phyloP scores from a whole-genome alignment of 2,888 invertebrate species.

The Plutella xylostella region DNA sequence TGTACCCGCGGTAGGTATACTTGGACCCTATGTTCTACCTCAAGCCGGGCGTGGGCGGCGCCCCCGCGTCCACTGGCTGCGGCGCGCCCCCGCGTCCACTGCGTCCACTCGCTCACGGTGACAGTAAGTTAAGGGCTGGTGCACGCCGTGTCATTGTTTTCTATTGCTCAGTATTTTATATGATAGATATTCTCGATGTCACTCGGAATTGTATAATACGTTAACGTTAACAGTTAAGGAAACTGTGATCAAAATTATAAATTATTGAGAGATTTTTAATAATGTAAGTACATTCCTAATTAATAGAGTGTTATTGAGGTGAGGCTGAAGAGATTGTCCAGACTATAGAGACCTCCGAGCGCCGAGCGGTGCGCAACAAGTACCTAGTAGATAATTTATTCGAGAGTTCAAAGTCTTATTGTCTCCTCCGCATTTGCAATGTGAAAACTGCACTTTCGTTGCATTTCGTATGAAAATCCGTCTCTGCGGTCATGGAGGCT shows the following conservation, averaged over 20 bases:
- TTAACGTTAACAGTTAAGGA: constrained; percentile 66
- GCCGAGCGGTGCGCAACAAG: background rate
- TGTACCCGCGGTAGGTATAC: constrained; percentile 57
- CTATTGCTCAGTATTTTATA: constrained; percentile 68
- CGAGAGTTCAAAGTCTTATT: constrained; percentile 40
- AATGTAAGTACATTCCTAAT: constrained; percentile 67
- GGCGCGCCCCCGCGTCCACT: no score
- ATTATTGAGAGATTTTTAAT: constrained; percentile 69
- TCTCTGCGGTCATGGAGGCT: constrained; percentile 18
- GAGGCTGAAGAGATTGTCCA: constrained; percentile 43
- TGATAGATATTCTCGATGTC: constrained; percentile 44
- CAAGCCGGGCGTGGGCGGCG: constrained; percentile 59
- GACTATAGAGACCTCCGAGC: constrained; percentile 7
- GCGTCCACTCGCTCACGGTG: no score
- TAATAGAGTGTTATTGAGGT: constrained; percentile 44
- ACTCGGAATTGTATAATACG: constrained; percentile 65
- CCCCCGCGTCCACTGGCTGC: no score
- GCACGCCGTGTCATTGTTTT: constrained; percentile 60
- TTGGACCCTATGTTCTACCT: constrained; percentile 63
- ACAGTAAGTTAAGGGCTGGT: constrained; percentile 45
- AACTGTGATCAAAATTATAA: constrained; percentile 70
- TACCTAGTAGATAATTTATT: constrained; percentile 17
- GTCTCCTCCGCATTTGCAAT: constrained; percentile 35
- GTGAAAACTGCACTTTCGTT: constrained; percentile 28
- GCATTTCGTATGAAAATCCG: constrained; percentile 33